Evolutionary conservation across 2,113 vertebrate genomes (phyloP).

Genomic region (Laticauda colubrina): DNA sequence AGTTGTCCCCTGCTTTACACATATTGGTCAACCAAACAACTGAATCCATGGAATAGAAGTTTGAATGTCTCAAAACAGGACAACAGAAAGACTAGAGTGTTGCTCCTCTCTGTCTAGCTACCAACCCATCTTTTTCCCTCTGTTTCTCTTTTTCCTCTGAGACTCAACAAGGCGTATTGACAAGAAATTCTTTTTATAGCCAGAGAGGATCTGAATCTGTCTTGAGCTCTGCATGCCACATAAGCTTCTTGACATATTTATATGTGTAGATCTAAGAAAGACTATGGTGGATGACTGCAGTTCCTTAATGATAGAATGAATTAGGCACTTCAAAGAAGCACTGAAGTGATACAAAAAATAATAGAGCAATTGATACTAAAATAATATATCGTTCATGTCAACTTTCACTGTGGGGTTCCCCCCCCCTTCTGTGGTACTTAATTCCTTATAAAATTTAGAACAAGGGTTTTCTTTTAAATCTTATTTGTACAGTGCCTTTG

Average conservation of each 20-base stretch:
- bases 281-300: not conserved
- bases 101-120: not conserved
- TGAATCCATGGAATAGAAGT: not conserved
- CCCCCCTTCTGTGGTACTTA: not conserved
- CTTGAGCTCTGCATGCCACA: not conserved
- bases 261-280: accelerated
- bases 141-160: constrained; percentile 1
- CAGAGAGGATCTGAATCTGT: not conserved
- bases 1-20: not conserved
- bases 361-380: accelerated
- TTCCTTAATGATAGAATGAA: not conserved
- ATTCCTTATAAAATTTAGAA: constrained; percentile 37
- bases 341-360: accelerated
- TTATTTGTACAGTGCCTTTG: constrained; percentile 37
- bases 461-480: constrained; percentile 40
- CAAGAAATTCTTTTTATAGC: not conserved
- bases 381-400: not conserved
- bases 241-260: not conserved
- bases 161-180: not conserved
- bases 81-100: not conserved
- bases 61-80: not conserved
- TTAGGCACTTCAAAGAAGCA: not conserved
- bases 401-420: not conserved
- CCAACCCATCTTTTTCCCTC: not conserved
- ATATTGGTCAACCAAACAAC: not conserved